Base-by-base conservation (phyloP, 2,888 invertebrate species). In the Hofmannophila pseudospretella region DNA sequence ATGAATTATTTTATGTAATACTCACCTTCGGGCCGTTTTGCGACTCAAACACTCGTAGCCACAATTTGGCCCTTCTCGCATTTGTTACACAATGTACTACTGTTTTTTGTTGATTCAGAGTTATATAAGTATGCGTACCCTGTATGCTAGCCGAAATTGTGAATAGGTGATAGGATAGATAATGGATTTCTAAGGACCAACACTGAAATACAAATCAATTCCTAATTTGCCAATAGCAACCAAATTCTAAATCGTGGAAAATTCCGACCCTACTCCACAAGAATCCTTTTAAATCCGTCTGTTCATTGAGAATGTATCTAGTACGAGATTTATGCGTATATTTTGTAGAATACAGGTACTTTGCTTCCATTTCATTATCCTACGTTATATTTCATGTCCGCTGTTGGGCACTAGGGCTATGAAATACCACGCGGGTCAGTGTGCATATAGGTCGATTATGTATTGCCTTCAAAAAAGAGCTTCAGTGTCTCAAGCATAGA, bases 101-200 rank as follows among this genome's bases (percentile, higher is more conserved):
- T n/a, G n/a, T n/a, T n/a, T n/a, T n/a, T n/a, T n/a, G n/a, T n/a
- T n/a, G n/a, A n/a, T n/a, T n/a, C n/a, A n/a, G n/a, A n/a, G n/a
- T n/a, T n/a, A n/a, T n/a, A n/a, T 23, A 12, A 42, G 34, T 27
- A 45, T 39, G 38, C 51, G 47, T 42, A 46, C 34, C 34, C 37
- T 44, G 49, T 32, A 40, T 38, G 45, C 3, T 5, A 11, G 45
- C 44, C 42, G 44, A 43, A 22, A 36, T 50, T 47, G 64, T 59
- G 67, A 68, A 75, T 66, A 73, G 68, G 69, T 62, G 58, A 63
- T n/a, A n/a, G n/a, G n/a, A n/a, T n/a, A n/a, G n/a, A n/a, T 56
- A 59, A 71, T 69, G 67, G 62, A 72, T 71, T 67, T 59, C 58
- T 61, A 72, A 71, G 66, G 65, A 66, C 64, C 71, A 60, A 69